Conservation (phyloP, 2,888 invertebrate species). For the Drosophila aldrichi region DNA sequence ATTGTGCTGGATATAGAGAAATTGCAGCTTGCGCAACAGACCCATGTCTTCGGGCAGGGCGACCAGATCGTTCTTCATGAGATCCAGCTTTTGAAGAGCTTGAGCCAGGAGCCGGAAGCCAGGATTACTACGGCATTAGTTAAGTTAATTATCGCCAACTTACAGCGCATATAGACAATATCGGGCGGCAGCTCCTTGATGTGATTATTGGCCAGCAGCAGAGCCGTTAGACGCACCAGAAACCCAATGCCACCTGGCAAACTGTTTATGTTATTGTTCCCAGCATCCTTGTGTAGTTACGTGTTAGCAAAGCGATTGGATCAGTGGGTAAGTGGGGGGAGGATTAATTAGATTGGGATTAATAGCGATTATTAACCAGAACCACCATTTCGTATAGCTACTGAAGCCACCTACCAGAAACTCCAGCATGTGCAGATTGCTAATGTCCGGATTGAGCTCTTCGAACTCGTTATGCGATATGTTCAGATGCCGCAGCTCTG, state of each 20-base stretch:
- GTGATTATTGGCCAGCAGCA: slow-evolving; percentile 91
- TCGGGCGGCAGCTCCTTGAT: slow-evolving; percentile 91
- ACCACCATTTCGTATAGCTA: slow-evolving; percentile 22
- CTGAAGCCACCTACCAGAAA: slow-evolving; percentile 87
- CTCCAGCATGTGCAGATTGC: slow-evolving; percentile 92
- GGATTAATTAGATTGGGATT: slow-evolving; percentile 8
- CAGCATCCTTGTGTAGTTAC: slow-evolving; percentile 88
- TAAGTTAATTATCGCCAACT: slow-evolving; percentile 63
- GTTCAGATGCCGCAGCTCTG: slow-evolving; percentile 90
- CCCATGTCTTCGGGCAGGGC: slow-evolving; percentile 89
- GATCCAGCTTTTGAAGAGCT: slow-evolving; percentile 89
- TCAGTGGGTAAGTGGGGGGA: slow-evolving; percentile 21
- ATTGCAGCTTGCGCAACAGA: slow-evolving; percentile 90
- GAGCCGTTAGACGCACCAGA: slow-evolving; percentile 90
- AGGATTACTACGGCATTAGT: slow-evolving; percentile 14
- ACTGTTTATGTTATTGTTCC: slow-evolving; percentile 90
- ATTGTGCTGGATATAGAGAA: slow-evolving; percentile 93
- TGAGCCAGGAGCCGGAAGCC: background rate
- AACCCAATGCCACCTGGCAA: slow-evolving; percentile 94
- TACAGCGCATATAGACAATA: slow-evolving; percentile 93
- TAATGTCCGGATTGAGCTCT: slow-evolving; percentile 89
- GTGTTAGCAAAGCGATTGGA: slow-evolving; percentile 51
- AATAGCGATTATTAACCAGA: slow-evolving; percentile 34
- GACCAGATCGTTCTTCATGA: slow-evolving; percentile 90
- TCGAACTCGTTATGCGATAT: slow-evolving; percentile 91